Evolutionary conservation across 2,113 vertebrate species (phyloP).

Genomic region (Calonectris borealis): DNA sequence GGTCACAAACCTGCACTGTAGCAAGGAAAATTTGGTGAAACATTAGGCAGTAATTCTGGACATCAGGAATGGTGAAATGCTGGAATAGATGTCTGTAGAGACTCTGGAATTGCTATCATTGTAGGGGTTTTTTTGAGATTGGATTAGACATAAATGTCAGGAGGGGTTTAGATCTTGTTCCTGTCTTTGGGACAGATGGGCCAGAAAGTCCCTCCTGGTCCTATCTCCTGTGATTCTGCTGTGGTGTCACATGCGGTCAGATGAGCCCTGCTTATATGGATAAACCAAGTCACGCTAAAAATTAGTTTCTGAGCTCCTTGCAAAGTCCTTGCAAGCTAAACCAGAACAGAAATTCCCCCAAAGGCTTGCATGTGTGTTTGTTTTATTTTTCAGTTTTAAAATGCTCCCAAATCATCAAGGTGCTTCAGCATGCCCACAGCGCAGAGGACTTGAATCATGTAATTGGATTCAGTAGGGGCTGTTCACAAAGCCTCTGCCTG

Average conservation of each 20-base stretch:
- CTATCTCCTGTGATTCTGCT: background rate
- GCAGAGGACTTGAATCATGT: background rate
- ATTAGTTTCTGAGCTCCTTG: background rate
- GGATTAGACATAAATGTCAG: background rate
- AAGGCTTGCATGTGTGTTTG: background rate
- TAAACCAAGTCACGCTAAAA: background rate
- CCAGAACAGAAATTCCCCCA: background rate
- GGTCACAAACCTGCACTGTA: background rate
- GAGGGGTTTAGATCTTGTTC: background rate
- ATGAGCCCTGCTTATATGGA: background rate
- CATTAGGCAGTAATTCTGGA: background rate
- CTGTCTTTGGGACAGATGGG: background rate
- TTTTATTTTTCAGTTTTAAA: background rate
- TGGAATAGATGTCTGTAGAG: background rate
- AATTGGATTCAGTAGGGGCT: background rate
- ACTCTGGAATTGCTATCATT: background rate
- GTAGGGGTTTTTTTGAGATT: background rate
- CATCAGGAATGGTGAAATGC: background rate
- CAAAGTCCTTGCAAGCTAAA: background rate
- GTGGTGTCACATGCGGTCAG: background rate
- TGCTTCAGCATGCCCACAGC: background rate
- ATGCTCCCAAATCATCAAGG: background rate
- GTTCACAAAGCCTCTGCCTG: conserved; percentile 6
- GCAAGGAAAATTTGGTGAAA: background rate
- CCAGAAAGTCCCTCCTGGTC: background rate